phyloP scores from a whole-genome alignment of 2,888 invertebrate species.

The Scaptomyza tumidula region DNA sequence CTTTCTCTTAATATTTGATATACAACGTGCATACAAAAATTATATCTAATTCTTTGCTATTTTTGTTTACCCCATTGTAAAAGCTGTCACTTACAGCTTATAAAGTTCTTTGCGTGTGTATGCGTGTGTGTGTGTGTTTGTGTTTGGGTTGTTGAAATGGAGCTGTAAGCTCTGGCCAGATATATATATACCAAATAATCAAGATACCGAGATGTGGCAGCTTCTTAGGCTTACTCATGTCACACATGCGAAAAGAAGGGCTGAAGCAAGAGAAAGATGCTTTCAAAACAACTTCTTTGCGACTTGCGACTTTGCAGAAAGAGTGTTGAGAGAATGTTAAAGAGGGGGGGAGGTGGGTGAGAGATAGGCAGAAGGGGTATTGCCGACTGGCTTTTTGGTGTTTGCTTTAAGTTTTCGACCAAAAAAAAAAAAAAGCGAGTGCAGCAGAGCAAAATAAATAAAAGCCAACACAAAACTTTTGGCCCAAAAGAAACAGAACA shows the following conservation, averaged over 20 bases:
- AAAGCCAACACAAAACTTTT: constrained; percentile 64
- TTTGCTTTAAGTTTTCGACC: constrained; percentile 62
- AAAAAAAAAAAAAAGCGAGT: not conserved
- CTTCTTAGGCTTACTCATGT: constrained; percentile 74
- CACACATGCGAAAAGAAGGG: constrained; percentile 54
- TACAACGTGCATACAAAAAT: constrained; percentile 1
- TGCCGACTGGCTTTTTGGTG: constrained; percentile 49
- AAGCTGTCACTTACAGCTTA: constrained; percentile 29
- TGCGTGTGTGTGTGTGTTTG: constrained; percentile 1
- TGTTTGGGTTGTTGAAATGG: constrained; percentile 17
- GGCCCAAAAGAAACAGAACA: constrained; percentile 18
- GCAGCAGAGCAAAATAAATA: constrained; percentile 59
- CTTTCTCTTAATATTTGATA: not conserved
- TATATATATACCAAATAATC: constrained; percentile 33
- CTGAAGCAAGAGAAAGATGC: constrained; percentile 27
- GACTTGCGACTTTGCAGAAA: constrained; percentile 33
- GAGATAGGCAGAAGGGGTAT: not conserved
- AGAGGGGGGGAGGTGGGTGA: not conserved
- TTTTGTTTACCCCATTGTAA: not conserved
- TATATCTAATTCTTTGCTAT: constrained; percentile 6
- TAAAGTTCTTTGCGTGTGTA: constrained; percentile 14
- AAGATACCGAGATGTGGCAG: constrained; percentile 42
- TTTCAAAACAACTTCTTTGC: constrained; percentile 46
- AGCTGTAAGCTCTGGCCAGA: constrained; percentile 39
- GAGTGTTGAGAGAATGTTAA: not conserved